Evolutionary conservation across 2,113 vertebrate genomes (phyloP), one percentile per base, ranked within the genome.

Genomic region (Rhabdomys dilectus): DNA sequence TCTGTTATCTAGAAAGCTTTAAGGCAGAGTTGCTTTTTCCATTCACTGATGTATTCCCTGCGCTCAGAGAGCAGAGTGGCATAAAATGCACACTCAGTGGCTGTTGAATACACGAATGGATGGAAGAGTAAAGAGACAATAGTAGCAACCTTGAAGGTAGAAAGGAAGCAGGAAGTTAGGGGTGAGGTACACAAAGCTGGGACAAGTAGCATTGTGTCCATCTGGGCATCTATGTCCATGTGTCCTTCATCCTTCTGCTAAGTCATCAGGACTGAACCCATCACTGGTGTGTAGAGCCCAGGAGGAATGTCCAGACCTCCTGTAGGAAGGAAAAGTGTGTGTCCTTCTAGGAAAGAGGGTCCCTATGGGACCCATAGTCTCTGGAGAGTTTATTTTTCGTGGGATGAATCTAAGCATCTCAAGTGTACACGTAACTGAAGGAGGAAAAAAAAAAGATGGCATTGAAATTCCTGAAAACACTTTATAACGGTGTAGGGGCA

Each of bases 381-480:
- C 98, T 98, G 97, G 97, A 98, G 93, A 98, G 97, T 99, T 99
- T 98, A 98, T 98, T 98, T 98, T 97, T 98, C 97, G 98, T 88
- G 97, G 97, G 95, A 98, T 96, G 96, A 98, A 96, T 98, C 97
- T 98, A 98, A 98, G 96, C 97, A 98, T 98, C 92, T 98, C 94
- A 94, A 98, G 97, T 97, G 96, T 91, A 98, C 72, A 98, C 89
- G 98, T 96, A 98, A 96, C 97, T 22, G 21, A 94, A 97, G 97
- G 10, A 53, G 86, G 70, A 24, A 96, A 96, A 85, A 96, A 97
- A 93, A 70, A 96, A 97, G 97, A 98, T 96, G 97, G 97, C 98
- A 96, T 94, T 97, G 97, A 97, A 98, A 96, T 98, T 98, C 98
- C 98, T 98, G 98, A 98, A 98, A 98, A 97, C 19, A 87, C 97